phyloP scores from a whole-genome alignment of 2,797 vertebrate species.

The Liparis tanakae region DNA sequence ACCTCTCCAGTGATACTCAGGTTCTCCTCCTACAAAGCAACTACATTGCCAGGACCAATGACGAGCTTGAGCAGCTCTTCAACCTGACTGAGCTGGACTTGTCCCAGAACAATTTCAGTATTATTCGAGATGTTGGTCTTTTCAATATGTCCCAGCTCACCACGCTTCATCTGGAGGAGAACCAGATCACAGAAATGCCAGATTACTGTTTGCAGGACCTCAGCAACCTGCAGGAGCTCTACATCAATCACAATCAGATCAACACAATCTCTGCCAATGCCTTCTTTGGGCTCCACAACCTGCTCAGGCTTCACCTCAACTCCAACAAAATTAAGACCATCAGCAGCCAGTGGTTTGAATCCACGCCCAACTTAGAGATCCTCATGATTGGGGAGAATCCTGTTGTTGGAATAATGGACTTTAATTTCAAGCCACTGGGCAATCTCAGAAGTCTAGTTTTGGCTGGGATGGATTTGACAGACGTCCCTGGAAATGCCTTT shows the following conservation, averaged over 20 bases:
- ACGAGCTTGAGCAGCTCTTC: slow-evolving; percentile 93
- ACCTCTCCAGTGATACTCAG: slow-evolving; percentile 95
- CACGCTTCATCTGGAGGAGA: slow-evolving; percentile 96
- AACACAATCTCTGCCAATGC: slow-evolving; percentile 91
- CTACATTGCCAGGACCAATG: slow-evolving; percentile 91
- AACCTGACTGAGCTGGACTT: slow-evolving; percentile 96
- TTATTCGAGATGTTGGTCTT: slow-evolving; percentile 91
- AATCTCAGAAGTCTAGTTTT: slow-evolving; percentile 94
- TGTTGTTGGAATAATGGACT: slow-evolving; percentile 92
- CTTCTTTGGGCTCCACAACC: slow-evolving; percentile 90
- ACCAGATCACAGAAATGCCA: slow-evolving; percentile 94
- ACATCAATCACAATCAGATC: slow-evolving; percentile 98
- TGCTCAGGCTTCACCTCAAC: slow-evolving; percentile 95
- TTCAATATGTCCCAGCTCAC: slow-evolving; percentile 94
- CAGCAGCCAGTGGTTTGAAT: slow-evolving; percentile 95
- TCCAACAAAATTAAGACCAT: slow-evolving; percentile 94
- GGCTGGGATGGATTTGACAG: slow-evolving; percentile 96
- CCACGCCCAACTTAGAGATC: slow-evolving; percentile 95
- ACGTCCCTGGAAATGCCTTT: slow-evolving; percentile 93
- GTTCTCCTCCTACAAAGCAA: slow-evolving; percentile 98
- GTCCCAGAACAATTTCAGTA: slow-evolving; percentile 97
- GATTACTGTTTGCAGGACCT: slow-evolving; percentile 95
- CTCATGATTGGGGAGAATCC: slow-evolving; percentile 99
- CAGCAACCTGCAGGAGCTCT: slow-evolving; percentile 94
- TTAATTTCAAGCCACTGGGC: slow-evolving; percentile 93